Base-by-base conservation (phyloP, 2,113 vertebrate genomes). In the Glaucidium brasilianum region DNA sequence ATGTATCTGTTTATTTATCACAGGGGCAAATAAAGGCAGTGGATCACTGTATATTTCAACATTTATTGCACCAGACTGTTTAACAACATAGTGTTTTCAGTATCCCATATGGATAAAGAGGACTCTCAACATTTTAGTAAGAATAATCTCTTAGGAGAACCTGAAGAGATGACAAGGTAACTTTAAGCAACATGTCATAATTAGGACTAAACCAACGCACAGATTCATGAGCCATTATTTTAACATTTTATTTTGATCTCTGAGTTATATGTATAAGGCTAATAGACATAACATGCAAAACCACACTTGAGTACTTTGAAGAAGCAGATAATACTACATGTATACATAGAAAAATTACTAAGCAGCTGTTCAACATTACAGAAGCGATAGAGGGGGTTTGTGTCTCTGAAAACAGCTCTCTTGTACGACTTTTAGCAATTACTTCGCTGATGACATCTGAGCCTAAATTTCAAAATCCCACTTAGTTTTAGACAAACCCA, bases 301-400 rank as follows among this genome's bases (percentile, higher is more conserved):
- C 0, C 18, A 76, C 16, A 49, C 22, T 27, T 1, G 0, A 71
- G 30, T 66, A 52, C 41, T 89, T 84, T 55, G 66, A 93, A 91
- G 59, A 71, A 82, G n/a, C 29, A 83, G 37, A n/a, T 68, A 52
- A 26, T 79, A 52, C 4, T 55, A 49, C 8, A 4, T 18, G 11
- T 15, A 12, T 22, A 26, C 7, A 16, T 21, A 39, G 1, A 32
- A 3, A 58, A 35, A 59, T 23, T 81, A 72, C 35, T 35, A 87
- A 69, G 37, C 30, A 88, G 47, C 34, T 76, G 35, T 34, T 52
- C 29, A 82, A 43, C 7, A 55, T 20, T 43, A 68, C 5, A 47
- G 39, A 83, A 88, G 49, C 15, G 2, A 27, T 26, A 37, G 9
- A 7, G 9, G 1, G 0, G 3, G 5, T 5, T 39, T 64, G 15